phyloP scores from a whole-genome alignment of 1,140 invertebrate genomes.

The Eumaeus atala region DNA sequence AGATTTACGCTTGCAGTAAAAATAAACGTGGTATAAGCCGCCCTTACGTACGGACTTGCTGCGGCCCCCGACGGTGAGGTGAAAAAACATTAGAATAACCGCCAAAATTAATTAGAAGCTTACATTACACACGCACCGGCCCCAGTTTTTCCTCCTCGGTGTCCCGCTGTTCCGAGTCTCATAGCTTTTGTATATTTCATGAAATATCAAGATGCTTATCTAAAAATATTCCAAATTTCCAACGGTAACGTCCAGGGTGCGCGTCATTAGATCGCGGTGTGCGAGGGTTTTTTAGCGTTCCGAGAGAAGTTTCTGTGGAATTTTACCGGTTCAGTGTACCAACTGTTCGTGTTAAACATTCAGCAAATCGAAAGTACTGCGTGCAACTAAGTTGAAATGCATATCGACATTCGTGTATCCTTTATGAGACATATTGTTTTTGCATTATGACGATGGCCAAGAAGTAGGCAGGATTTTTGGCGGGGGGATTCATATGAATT shows the following conservation, averaged over 20 bases:
- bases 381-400: background rate
- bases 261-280: too few relatives aligned
- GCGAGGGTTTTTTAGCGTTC: too few relatives aligned
- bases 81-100: slow-evolving; percentile 36
- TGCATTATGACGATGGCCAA: too few relatives aligned
- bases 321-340: background rate
- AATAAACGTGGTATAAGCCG: background rate
- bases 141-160: slow-evolving; percentile 19
- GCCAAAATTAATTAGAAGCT: slow-evolving; percentile 37
- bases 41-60: slow-evolving; percentile 25
- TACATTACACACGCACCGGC: slow-evolving; percentile 23
- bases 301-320: background rate
- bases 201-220: slow-evolving; percentile 27
- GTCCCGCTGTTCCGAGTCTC: slow-evolving; percentile 26
- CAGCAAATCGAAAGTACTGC: too few relatives aligned
- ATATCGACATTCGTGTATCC: too few relatives aligned
- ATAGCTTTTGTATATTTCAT: slow-evolving; percentile 23
- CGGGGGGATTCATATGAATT: too few relatives aligned
- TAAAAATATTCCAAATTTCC: slow-evolving; percentile 18
- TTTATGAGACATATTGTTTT: too few relatives aligned
- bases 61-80: slow-evolving; percentile 26
- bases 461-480: too few relatives aligned
- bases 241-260: too few relatives aligned
- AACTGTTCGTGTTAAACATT: too few relatives aligned
- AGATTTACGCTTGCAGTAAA: too few relatives aligned